Base-by-base conservation (phyloP, 2,888 invertebrate genomes). In the Physocephala rufipes region DNA sequence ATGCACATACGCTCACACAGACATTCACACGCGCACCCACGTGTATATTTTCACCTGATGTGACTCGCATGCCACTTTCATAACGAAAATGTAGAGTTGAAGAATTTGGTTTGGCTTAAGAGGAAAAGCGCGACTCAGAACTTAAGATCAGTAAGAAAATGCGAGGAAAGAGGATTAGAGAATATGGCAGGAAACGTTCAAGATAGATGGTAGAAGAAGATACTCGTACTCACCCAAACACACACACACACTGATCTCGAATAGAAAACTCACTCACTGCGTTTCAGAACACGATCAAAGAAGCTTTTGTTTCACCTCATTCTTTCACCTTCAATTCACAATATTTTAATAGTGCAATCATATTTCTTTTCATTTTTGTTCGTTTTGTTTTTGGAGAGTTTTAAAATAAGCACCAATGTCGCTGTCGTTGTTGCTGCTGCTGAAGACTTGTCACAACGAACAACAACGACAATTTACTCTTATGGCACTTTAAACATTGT, bases 41-140 rank as follows among this genome's bases (percentile, higher is more conserved):
- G 65, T 2, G 47, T 55, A 62, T 15, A 47, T 19, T 3, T 49
- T 49, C 49, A 19, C 49, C 15, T 49, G 26, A 1, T 26, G 16
- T 13, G 63, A 59, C 53, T 72, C 28, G 65, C 64, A 69, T 72
- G 59, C 66, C 71, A 68, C 64, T 71, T 72, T 59, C 67, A 24
- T 68, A 68, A 71, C 66, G 71, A 55, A 71, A 71, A 66, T 66
- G 70, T n/a, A n/a, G n/a, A n/a, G n/a, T n/a, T n/a, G n/a, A 61
- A 61, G 71, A 58, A 49, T 59, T 36, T 9, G 36, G 36, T 36
- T 36, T 49, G 24, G 43, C 36, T 15, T 24, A 66, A 55, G n/a
- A 64, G 45, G 28, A 7, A 15, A 26, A 12, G 59, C 59, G 1
- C 45, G 47, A 63, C 24, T 28, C 24, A 4, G 28, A n/a, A 12